phyloP scores from a whole-genome alignment of 2,797 vertebrate genomes.

The Atherinosoma microstoma region DNA sequence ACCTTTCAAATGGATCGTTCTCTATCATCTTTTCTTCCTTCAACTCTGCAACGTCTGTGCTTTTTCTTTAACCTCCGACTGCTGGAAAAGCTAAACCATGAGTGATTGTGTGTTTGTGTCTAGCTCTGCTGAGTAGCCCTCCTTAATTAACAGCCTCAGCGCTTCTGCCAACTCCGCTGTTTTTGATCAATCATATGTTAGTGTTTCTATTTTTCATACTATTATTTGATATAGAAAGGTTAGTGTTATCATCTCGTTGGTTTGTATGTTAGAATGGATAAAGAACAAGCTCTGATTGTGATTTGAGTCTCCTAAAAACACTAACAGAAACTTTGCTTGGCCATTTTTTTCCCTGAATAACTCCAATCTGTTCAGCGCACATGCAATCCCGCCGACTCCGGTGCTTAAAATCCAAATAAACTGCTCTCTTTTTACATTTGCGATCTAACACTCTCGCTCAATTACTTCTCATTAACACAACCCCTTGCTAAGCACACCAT shows the following conservation, averaged over 20 bases:
- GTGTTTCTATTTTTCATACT: neutral
- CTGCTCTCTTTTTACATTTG: conserved; percentile 20
- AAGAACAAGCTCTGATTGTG: conserved; percentile 1
- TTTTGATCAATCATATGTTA: neutral
- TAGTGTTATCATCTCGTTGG: neutral
- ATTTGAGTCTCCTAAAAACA: conserved; percentile 19
- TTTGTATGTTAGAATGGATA: conserved; percentile 1
- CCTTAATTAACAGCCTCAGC: conserved; percentile 15
- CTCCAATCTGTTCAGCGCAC: conserved; percentile 30
- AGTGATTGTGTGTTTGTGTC: conserved; percentile 12
- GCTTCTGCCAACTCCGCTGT: neutral
- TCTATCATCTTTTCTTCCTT: conserved; percentile 41
- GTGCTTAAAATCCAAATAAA: conserved; percentile 15
- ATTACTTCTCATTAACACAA: conserved; percentile 55
- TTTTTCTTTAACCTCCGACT: conserved; percentile 36
- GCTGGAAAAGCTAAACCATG: conserved; percentile 8
- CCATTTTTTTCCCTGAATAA: conserved; percentile 33
- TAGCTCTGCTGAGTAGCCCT: neutral
- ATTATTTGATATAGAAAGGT: neutral
- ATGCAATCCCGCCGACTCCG: conserved; percentile 33
- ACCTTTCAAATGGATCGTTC: conserved; percentile 30
- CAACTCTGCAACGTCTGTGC: conserved; percentile 19
- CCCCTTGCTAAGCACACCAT: conserved; percentile 20
- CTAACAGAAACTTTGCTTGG: conserved; percentile 54
- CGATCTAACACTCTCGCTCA: conserved; percentile 31